Conservation (phyloP, 2,113 vertebrate genomes). For the Chaetura pelagica region DNA sequence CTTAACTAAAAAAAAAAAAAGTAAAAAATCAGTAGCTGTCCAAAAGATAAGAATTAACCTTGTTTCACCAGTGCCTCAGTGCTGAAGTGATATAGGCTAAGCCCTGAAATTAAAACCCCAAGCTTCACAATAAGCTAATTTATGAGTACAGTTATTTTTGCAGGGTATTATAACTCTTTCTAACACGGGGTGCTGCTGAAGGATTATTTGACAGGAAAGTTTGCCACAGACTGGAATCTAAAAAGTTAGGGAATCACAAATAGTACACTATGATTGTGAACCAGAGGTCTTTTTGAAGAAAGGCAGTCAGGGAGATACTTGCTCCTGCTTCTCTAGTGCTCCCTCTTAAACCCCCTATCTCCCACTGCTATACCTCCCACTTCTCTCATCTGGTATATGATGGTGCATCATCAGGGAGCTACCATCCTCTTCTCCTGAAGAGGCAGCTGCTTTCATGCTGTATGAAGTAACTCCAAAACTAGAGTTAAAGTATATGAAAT, state of each 20-base stretch:
- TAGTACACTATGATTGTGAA: not conserved
- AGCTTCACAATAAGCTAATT: not conserved
- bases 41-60: not conserved
- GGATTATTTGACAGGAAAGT: not conserved
- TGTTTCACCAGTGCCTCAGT: not conserved
- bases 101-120: not conserved
- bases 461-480: not conserved
- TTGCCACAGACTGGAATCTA: not conserved
- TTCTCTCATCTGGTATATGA: not conserved
- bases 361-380: not conserved
- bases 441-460: not conserved
- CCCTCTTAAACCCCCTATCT: not conserved
- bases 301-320: not conserved
- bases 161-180: not conserved
- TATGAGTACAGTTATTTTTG: not conserved
- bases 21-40: not conserved
- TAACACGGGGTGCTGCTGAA: not conserved
- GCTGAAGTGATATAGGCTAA: not conserved
- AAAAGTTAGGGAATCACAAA: not conserved
- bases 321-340: not conserved
- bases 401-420: not conserved
- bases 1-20: not conserved
- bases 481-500: not conserved
- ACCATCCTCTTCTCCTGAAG: not conserved
- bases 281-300: not conserved